Conservation (phyloP, 30 jellyfish, hydroid and myxozoan genomes). For the Cassiopea xamachana region DNA sequence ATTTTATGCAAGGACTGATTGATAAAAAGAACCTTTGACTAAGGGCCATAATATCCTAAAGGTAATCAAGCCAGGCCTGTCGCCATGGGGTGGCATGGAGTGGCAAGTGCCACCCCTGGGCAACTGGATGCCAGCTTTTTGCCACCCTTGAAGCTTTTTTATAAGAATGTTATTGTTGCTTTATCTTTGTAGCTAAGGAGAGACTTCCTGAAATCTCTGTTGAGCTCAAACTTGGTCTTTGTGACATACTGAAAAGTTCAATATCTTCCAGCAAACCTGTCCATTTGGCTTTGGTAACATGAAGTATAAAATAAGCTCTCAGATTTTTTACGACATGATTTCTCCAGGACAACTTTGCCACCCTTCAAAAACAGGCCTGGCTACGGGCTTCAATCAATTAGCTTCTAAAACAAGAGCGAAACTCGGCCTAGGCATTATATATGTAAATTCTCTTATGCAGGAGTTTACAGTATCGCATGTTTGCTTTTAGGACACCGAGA, state of each 20-base stretch:
- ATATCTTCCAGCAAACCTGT: no score
- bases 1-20: no score
- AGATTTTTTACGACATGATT: no score
- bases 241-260: no score
- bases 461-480: background rate
- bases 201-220: background rate
- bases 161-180: background rate
- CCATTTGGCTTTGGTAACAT: no score
- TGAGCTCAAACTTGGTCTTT: background rate
- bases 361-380: no score
- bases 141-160: background rate
- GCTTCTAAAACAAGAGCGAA: background rate
- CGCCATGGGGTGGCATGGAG: background rate
- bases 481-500: conserved; percentile 28
- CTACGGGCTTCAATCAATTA: no score
- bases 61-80: background rate
- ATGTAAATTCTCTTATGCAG: background rate
- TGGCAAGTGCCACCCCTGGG: background rate
- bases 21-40: background rate
- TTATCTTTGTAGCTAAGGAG: background rate
- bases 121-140: background rate
- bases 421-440: background rate
- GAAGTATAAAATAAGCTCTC: no score
- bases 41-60: background rate
- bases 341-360: no score